Percentiles rank a stretch among this genome's conserved stretches.
phyloP scores from a whole-genome alignment of 1,140 invertebrate species.

The Bathynomus jamesi region DNA sequence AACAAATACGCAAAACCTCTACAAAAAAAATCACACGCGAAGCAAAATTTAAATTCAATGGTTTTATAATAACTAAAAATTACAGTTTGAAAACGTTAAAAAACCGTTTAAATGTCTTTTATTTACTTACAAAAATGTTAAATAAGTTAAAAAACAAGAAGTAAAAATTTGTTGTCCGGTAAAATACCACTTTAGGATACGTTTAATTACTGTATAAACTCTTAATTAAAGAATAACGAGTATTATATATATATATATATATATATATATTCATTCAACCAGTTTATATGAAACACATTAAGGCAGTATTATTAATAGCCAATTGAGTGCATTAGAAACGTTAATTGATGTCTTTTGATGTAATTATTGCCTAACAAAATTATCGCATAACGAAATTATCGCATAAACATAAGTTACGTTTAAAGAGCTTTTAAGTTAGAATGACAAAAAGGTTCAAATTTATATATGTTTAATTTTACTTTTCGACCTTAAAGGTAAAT shows the following conservation, averaged over 20 bases:
- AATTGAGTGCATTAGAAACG: no score
- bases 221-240: not conserved
- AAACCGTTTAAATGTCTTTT: not conserved
- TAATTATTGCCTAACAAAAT: no score
- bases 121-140: no score
- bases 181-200: not conserved
- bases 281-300: not conserved
- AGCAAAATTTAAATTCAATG: not conserved
- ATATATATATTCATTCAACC: not conserved
- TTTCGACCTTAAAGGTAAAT: not conserved
- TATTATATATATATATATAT: slow-evolving; percentile 1
- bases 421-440: no score
- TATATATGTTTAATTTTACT: not conserved
- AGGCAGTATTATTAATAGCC: not conserved
- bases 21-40: no score
- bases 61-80: not conserved
- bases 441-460: no score
- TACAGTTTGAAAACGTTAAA: not conserved
- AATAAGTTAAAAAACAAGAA: no score
- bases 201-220: not conserved
- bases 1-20: no score
- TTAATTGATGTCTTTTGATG: no score
- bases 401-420: no score
- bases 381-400: no score
- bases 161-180: no score